Base-by-base conservation (phyloP, 1,140 invertebrate species). In the Aphelenchoides besseyi region DNA sequence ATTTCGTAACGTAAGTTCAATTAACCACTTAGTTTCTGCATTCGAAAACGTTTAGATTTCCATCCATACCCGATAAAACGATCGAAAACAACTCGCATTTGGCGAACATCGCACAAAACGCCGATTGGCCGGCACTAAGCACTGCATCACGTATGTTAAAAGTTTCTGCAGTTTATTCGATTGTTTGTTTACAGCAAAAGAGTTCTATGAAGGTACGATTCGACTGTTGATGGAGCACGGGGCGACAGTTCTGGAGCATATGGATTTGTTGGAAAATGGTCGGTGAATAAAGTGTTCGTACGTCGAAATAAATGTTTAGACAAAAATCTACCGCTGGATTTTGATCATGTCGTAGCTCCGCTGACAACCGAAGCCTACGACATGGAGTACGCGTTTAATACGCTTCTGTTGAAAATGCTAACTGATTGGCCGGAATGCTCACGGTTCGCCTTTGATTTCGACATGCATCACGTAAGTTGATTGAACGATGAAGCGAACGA, bases 141-240 rank as follows among this genome's bases (percentile, higher is more conserved):
- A 73, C 72, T 23, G 77, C 81, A 12, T 36, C 81, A 36, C 76
- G 81, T 77, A 72, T 33, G 71, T 57, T 64, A 55, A 52, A 74
- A 63, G n/a, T 73, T 62, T 52, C 9, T 33, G 53, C 29, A 54
- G 9, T 9, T 8, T 29, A 64, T 36, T 33, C 41, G 29, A 33
- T n/a, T 71, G 75, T 36, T 18, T 37, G 68, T 67, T 73, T 79
- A 23, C 59, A 79, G 78, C 80, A 1, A 70, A 80, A 33, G 83
- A 83, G 70, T 73, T 85, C 68, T 83, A 85, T 63, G 83, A 83
- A 66, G 81, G 81, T 16, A 84, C 81, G 3, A 74, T 85, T 33
- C 61, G 78, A 62, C 55, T 76, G 55, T 35, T 85, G 0, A 81
- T 83, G 73, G 81, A 83, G 33, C 76, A 81, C 64, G 81, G 81